Conservation (phyloP, 1,140 invertebrate species). For the Scaptomyza graminum region DNA sequence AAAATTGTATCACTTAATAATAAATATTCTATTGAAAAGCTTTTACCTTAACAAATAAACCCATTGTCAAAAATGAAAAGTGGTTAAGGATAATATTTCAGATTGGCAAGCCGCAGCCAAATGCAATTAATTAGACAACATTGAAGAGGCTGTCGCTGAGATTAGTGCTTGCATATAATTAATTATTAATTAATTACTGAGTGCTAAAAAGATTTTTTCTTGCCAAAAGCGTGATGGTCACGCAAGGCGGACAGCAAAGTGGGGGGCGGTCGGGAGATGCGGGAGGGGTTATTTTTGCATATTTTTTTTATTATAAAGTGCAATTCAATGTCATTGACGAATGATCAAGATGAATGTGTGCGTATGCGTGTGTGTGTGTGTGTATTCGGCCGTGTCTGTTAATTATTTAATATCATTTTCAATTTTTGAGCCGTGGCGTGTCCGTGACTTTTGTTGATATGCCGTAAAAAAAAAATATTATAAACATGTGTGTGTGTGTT, state of each 20-base stretch:
- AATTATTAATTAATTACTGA: constrained; percentile 73
- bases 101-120: constrained; percentile 15
- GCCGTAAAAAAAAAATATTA: constrained; percentile 55
- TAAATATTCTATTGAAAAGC: too few relatives aligned
- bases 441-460: constrained; percentile 80
- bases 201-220: constrained; percentile 45
- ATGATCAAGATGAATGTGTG: constrained; percentile 1
- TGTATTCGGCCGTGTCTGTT: constrained; percentile 57
- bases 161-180: constrained; percentile 54
- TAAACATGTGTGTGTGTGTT: constrained; percentile 55
- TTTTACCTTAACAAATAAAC: too few relatives aligned
- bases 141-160: constrained; percentile 43
- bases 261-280: not conserved
- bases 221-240: constrained; percentile 61
- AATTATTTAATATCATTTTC: constrained; percentile 82
- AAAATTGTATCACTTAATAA: too few relatives aligned
- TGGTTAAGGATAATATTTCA: constrained; percentile 8
- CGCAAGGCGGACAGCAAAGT: constrained; percentile 26
- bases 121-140: constrained; percentile 54
- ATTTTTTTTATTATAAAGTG: constrained; percentile 45
- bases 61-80: not conserved
- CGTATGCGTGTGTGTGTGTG: constrained; percentile 12
- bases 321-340: constrained; percentile 81
- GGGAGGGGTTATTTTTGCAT: not conserved
- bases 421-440: constrained; percentile 69